Conservation (phyloP, 2,113 vertebrate genomes). For the Gila orcuttii region DNA sequence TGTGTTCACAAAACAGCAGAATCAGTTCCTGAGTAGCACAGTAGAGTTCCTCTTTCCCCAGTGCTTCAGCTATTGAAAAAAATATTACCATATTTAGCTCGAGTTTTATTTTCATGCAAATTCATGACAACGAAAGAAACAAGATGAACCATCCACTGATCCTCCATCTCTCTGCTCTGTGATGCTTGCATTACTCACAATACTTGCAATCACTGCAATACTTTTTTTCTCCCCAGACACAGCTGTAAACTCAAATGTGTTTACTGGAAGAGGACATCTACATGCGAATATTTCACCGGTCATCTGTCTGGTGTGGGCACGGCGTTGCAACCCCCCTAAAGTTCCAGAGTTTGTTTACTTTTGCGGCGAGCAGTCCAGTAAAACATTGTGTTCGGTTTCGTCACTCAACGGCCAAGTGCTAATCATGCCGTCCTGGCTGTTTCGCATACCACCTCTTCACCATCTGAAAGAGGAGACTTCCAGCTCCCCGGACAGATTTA, state of each 20-base stretch:
- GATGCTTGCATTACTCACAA: neutral
- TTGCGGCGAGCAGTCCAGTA: conserved; percentile 20
- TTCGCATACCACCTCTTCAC: conserved; percentile 39
- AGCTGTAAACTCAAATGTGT: conserved; percentile 24
- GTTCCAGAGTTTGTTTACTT: conserved; percentile 27
- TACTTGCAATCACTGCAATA: no score
- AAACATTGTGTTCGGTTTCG: conserved; percentile 33
- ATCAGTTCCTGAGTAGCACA: neutral
- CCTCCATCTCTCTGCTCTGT: neutral
- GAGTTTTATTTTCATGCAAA: neutral
- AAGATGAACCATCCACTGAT: neutral
- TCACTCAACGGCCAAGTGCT: conserved; percentile 12
- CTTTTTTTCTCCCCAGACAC: neutral
- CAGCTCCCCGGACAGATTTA: conserved; percentile 24
- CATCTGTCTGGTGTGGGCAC: conserved; percentile 16
- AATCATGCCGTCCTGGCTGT: conserved; percentile 26
- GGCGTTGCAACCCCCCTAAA: neutral
- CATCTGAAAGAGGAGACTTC: conserved; percentile 45
- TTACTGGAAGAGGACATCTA: conserved; percentile 42
- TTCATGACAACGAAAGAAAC: neutral
- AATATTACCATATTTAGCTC: neutral
- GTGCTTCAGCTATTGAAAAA: neutral
- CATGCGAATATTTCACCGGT: neutral
- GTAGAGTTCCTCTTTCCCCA: neutral
- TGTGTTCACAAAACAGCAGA: neutral